Conservation (phyloP, 2,888 invertebrate species). For the Dastarcus helophoroides region DNA sequence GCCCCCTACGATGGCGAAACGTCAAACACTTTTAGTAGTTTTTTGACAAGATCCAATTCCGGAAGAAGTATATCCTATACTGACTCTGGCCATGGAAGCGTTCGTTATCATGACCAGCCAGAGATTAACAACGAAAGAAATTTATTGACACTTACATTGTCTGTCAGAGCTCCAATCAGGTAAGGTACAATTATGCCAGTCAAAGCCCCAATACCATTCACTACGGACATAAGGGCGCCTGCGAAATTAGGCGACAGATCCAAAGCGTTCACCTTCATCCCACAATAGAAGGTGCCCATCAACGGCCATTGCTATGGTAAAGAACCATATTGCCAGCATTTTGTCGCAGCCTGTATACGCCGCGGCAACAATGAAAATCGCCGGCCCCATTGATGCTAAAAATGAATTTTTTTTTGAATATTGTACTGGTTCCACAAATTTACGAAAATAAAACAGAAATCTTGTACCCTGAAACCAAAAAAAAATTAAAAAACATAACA, state of each 20-base stretch:
- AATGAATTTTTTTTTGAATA: neutral
- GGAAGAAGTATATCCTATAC: no score
- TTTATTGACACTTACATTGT: constrained; percentile 41
- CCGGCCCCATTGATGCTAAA: constrained; percentile 42
- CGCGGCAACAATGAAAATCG: constrained; percentile 48
- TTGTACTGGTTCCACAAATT: no score
- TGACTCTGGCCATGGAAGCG: no score
- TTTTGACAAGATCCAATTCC: no score
- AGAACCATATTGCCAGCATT: constrained; percentile 40
- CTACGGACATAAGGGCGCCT: constrained; percentile 48
- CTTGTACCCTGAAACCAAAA: no score
- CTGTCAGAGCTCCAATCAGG: constrained; percentile 45
- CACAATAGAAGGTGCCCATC: constrained; percentile 56
- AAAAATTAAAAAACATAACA: no score
- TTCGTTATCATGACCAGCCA: no score
- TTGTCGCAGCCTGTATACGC: constrained; percentile 50
- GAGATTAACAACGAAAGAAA: no score
- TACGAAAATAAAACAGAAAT: no score
- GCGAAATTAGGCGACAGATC: constrained; percentile 51
- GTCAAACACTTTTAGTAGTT: no score
- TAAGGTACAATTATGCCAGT: constrained; percentile 50
- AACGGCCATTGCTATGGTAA: constrained; percentile 51
- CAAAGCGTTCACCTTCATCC: constrained; percentile 50
- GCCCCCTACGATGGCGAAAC: no score
- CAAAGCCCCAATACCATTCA: constrained; percentile 47